Evolutionary conservation across 2,888 invertebrate species (phyloP).

Genomic region (Trissolcus brochymenae): DNA sequence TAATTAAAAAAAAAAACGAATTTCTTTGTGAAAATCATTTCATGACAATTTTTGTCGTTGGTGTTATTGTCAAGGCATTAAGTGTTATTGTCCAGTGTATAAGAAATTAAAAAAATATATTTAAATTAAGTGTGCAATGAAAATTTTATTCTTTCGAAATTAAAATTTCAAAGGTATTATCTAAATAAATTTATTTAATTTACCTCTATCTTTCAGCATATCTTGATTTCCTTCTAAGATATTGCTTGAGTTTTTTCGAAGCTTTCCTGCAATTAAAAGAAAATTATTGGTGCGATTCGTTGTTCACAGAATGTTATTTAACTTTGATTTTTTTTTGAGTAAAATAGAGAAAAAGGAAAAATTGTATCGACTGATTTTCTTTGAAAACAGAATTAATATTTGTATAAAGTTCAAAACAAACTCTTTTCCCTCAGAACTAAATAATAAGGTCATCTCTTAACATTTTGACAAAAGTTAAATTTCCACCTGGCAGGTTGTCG

Average conservation of each 20-base stretch:
- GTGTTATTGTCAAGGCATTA: no score
- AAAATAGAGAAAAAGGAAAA: not conserved
- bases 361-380: not conserved
- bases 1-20: no score
- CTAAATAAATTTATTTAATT: not conserved
- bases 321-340: not conserved
- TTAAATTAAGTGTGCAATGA: not conserved
- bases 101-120: not conserved
- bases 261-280: slow-evolving; percentile 68
- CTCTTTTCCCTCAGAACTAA: not conserved
- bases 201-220: slow-evolving; percentile 73
- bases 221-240: slow-evolving; percentile 73
- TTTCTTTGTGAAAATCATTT: not conserved
- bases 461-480: slow-evolving; percentile 9
- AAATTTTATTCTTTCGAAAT: not conserved
- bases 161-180: not conserved
- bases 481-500: slow-evolving; percentile 20
- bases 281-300: not conserved
- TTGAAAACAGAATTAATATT: not conserved
- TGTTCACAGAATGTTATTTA: not conserved
- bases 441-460: slow-evolving; percentile 11
- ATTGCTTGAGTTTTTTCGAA: slow-evolving; percentile 70
- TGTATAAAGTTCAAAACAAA: not conserved
- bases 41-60: not conserved
- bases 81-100: no score